Evolutionary conservation across 2,888 invertebrate species (phyloP).

Genomic region (Drosophila pseudotalamancana): DNA sequence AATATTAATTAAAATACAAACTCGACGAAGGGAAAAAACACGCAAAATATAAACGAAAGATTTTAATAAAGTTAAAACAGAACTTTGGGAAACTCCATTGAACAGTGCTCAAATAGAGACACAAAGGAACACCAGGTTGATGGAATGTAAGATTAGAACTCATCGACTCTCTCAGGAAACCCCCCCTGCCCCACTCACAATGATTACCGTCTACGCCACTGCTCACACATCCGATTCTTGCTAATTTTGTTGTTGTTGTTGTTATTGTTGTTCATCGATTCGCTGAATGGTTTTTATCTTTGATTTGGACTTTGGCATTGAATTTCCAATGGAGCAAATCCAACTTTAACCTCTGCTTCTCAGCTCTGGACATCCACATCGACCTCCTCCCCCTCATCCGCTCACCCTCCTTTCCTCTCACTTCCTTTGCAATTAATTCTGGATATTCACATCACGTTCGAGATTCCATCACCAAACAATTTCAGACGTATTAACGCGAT

Average conservation of each 20-base stretch:
- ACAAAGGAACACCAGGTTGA: not conserved
- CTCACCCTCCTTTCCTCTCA: conserved; percentile 2
- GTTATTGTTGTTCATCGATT: conserved; percentile 40
- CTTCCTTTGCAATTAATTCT: conserved; percentile 72
- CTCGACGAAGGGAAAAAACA: not conserved
- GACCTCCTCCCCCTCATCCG: not conserved
- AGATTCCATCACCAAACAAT: conserved; percentile 80
- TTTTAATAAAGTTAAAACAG: too few species aligned
- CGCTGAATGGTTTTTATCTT: conserved; percentile 3
- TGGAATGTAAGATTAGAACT: too few species aligned
- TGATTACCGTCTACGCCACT: not conserved
- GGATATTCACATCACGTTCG: conserved; percentile 74
- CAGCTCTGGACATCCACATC: conserved; percentile 2
- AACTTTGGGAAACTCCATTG: not conserved
- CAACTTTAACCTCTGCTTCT: conserved; percentile 28
- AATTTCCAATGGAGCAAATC: not conserved
- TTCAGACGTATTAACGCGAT: conserved; percentile 80
- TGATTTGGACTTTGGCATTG: conserved; percentile 12
- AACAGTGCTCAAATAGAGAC: not conserved
- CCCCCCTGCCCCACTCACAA: not conserved
- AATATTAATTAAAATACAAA: not conserved
- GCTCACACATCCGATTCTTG: conserved; percentile 27
- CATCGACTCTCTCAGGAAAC: conserved; percentile 3
- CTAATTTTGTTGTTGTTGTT: conserved; percentile 67
- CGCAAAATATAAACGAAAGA: not conserved